Evolutionary conservation across 2,888 invertebrate genomes (phyloP), one percentile per base, ranked within the genome.

Genomic region (Anthophora plumipes): DNA sequence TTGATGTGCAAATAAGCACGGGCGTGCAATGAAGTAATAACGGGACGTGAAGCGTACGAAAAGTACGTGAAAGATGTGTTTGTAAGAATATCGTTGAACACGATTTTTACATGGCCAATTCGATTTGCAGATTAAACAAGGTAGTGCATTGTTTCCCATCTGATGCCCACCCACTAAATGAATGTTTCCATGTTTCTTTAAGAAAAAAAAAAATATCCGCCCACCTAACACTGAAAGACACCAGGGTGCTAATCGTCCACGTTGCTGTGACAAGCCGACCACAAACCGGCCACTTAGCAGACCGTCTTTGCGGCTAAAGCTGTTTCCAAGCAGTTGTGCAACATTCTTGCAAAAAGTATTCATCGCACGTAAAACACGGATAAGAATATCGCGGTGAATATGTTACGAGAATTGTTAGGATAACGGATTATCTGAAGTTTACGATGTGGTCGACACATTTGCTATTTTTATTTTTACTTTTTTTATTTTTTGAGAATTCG

Each of bases 201-300:
- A 37, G n/a, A 61, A 75, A 37, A 22, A 61, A 75, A 59, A 31
- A 83, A 73, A 74, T 67, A 22, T 22, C 48, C 61, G 55, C 80
- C 83, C 70, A 71, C 76, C 71, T 72, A 67, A 50, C 74, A 77
- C 37, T 63, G 57, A 70, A 66, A 63, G 80, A 61, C 71, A 68
- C 74, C 64, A 48, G 80, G 70, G 83, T 76, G 86, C 64, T 83
- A 85, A 85, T 83, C 84, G 73, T 71, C 71, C 74, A 57, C 31
- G 59, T 20, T 64, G 52, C 54, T 64, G 64, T 63, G 67, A 76
- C 75, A 70, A 78, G 67, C 74, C 79, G 59, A 73, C 76, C 82
- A 50, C 83, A 66, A 37, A 39, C 73, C 69, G 48, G 59, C 85
- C 85, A 85, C 77, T 85, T 85, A 76, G 83, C 75, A 59, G 50